Percentiles rank a stretch among this genome's conserved stretches.
phyloP scores from a whole-genome alignment of 2,888 invertebrate species.

The Gnatocerus cornutus region DNA sequence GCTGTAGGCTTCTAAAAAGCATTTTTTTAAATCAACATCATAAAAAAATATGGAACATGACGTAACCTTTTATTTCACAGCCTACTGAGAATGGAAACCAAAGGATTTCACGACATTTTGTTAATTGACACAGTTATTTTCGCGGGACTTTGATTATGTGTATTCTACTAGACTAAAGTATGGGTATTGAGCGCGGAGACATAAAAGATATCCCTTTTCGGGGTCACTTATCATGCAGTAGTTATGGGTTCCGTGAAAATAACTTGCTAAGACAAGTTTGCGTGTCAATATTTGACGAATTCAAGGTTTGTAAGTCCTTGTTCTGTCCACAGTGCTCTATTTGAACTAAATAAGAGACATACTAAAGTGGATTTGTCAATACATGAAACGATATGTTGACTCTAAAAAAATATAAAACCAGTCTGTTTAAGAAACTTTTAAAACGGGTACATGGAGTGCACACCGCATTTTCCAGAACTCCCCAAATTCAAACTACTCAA shows the following conservation, averaged over 20 bases:
- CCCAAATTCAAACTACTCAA: no score
- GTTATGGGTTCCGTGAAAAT: constrained; percentile 56
- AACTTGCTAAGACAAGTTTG: constrained; percentile 53
- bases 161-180: no score
- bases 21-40: no score
- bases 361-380: constrained; percentile 56
- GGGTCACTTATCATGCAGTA: constrained; percentile 34
- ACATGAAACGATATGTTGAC: constrained; percentile 49
- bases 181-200: neutral
- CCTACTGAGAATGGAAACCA: no score
- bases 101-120: no score
- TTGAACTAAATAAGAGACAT: constrained; percentile 61
- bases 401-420: constrained; percentile 42
- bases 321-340: constrained; percentile 60
- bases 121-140: no score
- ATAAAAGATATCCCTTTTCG: constrained; percentile 1
- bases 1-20: no score
- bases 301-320: constrained; percentile 57
- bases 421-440: constrained; percentile 45
- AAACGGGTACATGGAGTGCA: constrained; percentile 1
- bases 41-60: no score
- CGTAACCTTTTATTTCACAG: no score
- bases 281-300: constrained; percentile 59
- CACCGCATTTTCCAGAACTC: neutral
- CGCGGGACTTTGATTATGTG: no score